Evolutionary conservation across 2,797 vertebrate species (phyloP), one percentile per base, ranked within the genome.

Genomic region (Sandelia bainsii): DNA sequence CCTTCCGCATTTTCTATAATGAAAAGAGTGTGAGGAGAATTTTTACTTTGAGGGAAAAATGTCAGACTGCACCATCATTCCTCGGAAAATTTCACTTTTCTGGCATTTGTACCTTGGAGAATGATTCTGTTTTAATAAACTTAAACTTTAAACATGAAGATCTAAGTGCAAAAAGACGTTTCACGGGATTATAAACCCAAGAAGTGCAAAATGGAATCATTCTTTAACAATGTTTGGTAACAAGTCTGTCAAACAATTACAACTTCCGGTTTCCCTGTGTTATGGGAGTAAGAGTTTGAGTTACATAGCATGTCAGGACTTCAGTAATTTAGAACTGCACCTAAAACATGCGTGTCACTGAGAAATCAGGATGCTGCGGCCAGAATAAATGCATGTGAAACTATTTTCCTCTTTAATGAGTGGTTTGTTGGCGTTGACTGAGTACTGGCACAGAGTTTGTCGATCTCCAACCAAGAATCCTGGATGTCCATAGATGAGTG

Each of bases 401-500:
- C 83, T 77, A 52, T 78, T 74, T 84, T 72, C 42, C 40, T 53
- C 64, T 76, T 72, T 80, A 75, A 79, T 81, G 54, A 82, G 80
- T 77, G 78, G 75, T 76, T 71, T 77, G 53, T 67, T 79, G 68
- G 80, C 80, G 75, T 83, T 82, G 77, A 88, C 74, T 81, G 82
- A 75, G 59, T 58, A 52, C 70, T 90, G 81, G 81, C 76, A 84
- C 74, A 78, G 39, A 62, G 20, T 81, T 67, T 64, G 54, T 72
- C 39, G 66, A 54, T 74, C 80, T 64, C 39, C 56, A 58, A 82
- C 62, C 74, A 51, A 69, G 52, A 72, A 52, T 57, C 40, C 53
- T 58, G 68, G 46, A 68, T 68, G 58, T 88, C 75, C 81, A 66
- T 65, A 75, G 63, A 72, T 82, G 70, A 89, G 51, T 70, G 79